phyloP scores from a whole-genome alignment of 2,888 invertebrate genomes.

The Graphium colonna region DNA sequence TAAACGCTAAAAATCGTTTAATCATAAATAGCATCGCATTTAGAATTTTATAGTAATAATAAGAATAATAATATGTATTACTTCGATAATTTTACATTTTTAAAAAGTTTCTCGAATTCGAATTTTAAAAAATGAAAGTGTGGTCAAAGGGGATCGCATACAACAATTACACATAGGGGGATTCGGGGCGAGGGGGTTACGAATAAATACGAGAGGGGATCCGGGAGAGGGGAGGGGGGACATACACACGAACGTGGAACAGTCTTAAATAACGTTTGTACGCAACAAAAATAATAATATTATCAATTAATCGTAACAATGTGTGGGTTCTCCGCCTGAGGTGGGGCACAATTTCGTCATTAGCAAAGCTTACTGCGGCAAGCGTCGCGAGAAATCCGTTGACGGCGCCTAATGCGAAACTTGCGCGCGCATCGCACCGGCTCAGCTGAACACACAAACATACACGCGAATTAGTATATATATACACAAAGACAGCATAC shows the following conservation, averaged over 20 bases:
- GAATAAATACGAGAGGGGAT: slow-evolving; percentile 64
- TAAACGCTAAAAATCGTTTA: slow-evolving; percentile 66
- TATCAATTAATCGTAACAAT: slow-evolving; percentile 34
- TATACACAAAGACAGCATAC: no score
- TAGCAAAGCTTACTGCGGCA: slow-evolving; percentile 75
- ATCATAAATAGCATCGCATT: slow-evolving; percentile 75
- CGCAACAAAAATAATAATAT: slow-evolving; percentile 64
- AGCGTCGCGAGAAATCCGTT: slow-evolving; percentile 66
- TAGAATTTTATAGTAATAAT: slow-evolving; percentile 40
- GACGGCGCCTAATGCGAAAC: slow-evolving; percentile 32
- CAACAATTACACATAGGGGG: slow-evolving; percentile 54
- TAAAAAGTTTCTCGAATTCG: background rate
- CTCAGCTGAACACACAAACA: slow-evolving; percentile 31
- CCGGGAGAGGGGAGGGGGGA: background rate
- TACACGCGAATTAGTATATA: background rate
- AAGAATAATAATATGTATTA: slow-evolving; percentile 48
- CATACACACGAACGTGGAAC: slow-evolving; percentile 72
- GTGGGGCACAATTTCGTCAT: slow-evolving; percentile 59
- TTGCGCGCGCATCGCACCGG: slow-evolving; percentile 26
- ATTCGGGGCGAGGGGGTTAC: slow-evolving; percentile 18
- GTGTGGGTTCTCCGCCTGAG: slow-evolving; percentile 36
- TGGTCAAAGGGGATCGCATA: slow-evolving; percentile 33
- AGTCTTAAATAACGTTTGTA: slow-evolving; percentile 76
- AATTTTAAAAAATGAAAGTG: background rate
- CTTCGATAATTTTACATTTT: background rate